Evolutionary conservation across 2,113 vertebrate genomes (phyloP), one percentile per base, ranked within the genome.

Genomic region (Catagonus wagneri): DNA sequence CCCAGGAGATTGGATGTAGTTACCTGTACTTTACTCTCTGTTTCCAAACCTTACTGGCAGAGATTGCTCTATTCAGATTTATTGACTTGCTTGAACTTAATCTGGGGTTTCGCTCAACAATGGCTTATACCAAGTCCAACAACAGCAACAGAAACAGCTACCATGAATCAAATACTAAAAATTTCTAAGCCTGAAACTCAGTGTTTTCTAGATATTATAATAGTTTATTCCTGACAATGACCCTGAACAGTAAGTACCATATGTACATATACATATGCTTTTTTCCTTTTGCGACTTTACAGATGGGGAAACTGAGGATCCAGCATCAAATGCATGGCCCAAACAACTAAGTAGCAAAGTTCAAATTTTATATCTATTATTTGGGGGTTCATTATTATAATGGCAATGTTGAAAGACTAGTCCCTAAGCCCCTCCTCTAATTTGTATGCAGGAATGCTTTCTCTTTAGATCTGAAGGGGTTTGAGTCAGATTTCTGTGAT

Each of bases 401-500:
- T 5, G 25, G 13, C 9, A 69, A 66, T 71, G 58, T 12, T 81
- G n/a, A 44, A 81, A 23, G 65, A 17, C 50, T 36, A 14, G 19
- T 11, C 10, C 23, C 39, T 23, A 0, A 52, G 58, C 7, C n/a
- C 16, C 23, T n/a, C 23, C 27, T 39, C 39, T 83, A 29, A 74
- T 80, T 25, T 75, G 14, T 10, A 50, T 5, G 5, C 1, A 39
- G 25, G 63, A 76, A 39, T 16, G 44, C 13, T 56, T 76, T 71
- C 36, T 68, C 17, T 66, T 89, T 32, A 56, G 61, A 50, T 15
- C 13, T n/a, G 22, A 74, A 2, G 20, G 13, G 22, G 16, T 80
- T 56, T 80, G 20, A 89, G 85, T 75, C 25, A 50, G n/a, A 16
- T 85, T 92, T 92, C 88, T 71, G 25, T 93, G 20, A 52, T 80